phyloP scores from a whole-genome alignment of 2,888 invertebrate species.

The Macaria liturata region DNA sequence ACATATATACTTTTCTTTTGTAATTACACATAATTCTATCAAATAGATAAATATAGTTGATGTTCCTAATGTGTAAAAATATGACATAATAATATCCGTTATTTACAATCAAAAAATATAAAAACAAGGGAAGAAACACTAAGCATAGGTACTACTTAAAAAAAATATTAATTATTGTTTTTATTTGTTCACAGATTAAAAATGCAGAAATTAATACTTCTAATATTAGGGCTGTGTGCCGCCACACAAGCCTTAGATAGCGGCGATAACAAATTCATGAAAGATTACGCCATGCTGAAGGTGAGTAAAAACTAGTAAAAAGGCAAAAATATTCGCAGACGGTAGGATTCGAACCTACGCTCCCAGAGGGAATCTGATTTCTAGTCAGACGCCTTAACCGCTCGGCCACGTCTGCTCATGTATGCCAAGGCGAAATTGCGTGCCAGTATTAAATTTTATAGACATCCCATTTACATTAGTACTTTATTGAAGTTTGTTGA shows the following conservation, averaged over 20 bases:
- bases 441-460: too few species aligned
- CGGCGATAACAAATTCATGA: constrained; percentile 86
- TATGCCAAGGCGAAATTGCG: rapidly evolving
- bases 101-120: too few species aligned
- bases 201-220: constrained; percentile 42
- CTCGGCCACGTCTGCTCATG: constrained; percentile 91
- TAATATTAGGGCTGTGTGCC: constrained; percentile 51
- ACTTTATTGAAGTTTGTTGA: neutral
- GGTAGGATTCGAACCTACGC: constrained; percentile 96
- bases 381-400: constrained; percentile 95
- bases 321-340: constrained; percentile 84
- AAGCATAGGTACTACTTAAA: too few species aligned
- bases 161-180: too few species aligned
- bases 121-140: too few species aligned
- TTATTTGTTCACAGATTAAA: constrained; percentile 34
- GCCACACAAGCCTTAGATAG: constrained; percentile 73
- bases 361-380: constrained; percentile 96
- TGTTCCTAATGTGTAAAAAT: too few species aligned
- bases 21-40: too few species aligned
- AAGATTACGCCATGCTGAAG: constrained; percentile 89
- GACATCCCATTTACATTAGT: too few species aligned
- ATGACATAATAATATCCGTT: too few species aligned
- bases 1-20: too few species aligned
- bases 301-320: constrained; percentile 54
- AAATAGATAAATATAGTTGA: too few species aligned